Evolutionary conservation across 2,797 vertebrate genomes (phyloP), one percentile per base, ranked within the genome.

Genomic region (Sebastes vulpes): DNA sequence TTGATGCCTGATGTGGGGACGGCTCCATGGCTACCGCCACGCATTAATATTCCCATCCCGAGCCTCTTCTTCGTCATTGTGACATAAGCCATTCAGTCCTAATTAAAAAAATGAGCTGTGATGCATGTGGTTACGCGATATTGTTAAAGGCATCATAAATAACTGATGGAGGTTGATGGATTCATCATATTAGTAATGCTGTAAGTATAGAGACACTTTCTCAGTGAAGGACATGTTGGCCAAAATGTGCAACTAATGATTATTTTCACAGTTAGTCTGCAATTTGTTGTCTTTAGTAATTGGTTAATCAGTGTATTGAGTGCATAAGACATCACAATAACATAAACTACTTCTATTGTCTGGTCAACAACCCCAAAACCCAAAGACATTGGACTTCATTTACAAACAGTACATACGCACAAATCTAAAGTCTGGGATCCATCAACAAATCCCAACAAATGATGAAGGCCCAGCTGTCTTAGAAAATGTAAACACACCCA

Each of bases 41-140:
- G 2, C 64, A 65, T 89, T 83, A 69, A 81, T 85, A 77, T 83
- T 84, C 38, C 48, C 23, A 54, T 57, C 64, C 58, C 23, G n/a
- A 31, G 42, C 54, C 57, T 2, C 2, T 74, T 72, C 65, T 85
- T 65, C 26, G 77, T 90, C 84, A 79, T 1, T 3, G 29, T 75
- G 83, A 73, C 85, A 83, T 1, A 12, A 72, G 12, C 32, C 72
- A 77, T 81, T 88, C 77, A 72, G 77, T 50, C 38, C 52, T 85
- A 85, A 89, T 90, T 85, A 84, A 76, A 86, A 42, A 66, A 74
- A 69, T 25, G 48, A 80, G 59, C 65, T 57, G 46, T 85, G 82
- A 85, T 89, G 56, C 46, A 78, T 88, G 77, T 72, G 64, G 65
- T 72, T 53, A 21, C 6, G 12, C 2, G 1, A 70, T 63, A 61